Conservation (phyloP, 1,140 invertebrate genomes). For the Apis laboriosa region DNA sequence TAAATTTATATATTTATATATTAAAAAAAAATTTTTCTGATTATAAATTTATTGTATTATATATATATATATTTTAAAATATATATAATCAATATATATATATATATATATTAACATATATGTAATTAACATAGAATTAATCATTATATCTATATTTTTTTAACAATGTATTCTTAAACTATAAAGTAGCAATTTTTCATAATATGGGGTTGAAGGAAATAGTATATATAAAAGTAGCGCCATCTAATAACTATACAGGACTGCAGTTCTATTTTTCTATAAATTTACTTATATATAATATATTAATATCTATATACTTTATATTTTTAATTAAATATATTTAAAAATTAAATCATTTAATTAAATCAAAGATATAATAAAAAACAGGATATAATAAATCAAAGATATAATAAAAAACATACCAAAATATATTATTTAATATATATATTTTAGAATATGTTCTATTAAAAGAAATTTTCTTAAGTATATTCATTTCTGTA, state of each 20-base stretch:
- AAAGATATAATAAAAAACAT: not conserved
- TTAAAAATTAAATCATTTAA: not conserved
- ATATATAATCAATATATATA: no score
- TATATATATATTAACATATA: no score
- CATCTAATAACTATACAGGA: constrained; percentile 12
- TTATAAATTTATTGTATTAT: not conserved
- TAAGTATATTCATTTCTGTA: constrained; percentile 8
- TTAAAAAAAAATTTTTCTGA: not conserved
- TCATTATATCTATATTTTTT: no score
- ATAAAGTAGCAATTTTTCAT: constrained; percentile 23
- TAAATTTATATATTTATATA: no score
- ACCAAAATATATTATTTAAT: not conserved
- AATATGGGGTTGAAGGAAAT: constrained; percentile 32
- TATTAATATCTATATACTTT: not conserved
- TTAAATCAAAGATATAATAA: not conserved
- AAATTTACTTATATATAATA: not conserved
- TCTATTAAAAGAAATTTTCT: not conserved
- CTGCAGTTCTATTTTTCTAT: not conserved
- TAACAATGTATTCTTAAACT: not conserved
- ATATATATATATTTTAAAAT: not conserved
- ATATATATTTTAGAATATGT: no score
- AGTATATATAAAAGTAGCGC: constrained; percentile 10
- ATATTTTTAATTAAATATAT: not conserved
- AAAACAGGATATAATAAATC: not conserved
- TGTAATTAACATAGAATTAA: no score